Conservation (phyloP, 2,113 vertebrate genomes). For the Proteles cristata region DNA sequence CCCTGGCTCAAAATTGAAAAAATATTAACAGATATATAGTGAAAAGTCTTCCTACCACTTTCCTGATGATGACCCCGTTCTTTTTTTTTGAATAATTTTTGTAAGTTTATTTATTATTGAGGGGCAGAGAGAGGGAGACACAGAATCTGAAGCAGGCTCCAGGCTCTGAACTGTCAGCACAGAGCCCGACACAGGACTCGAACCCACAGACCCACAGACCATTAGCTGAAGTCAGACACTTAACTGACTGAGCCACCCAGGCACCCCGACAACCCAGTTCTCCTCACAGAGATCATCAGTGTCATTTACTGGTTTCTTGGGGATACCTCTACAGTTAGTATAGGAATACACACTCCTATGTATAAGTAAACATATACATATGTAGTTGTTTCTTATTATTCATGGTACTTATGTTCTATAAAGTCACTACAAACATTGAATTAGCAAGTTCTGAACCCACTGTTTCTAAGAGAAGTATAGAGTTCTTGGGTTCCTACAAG, state of each 20-base stretch:
- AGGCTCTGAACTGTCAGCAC: too few relatives aligned
- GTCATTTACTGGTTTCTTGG: not conserved
- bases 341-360: not conserved
- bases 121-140: too few relatives aligned
- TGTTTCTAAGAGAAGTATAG: not conserved
- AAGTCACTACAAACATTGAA: not conserved
- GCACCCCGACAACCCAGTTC: not conserved
- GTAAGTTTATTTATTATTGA: too few relatives aligned
- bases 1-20: not conserved
- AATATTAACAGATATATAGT: not conserved
- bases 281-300: not conserved
- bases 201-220: too few relatives aligned
- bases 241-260: too few relatives aligned
- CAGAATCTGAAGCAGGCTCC: too few relatives aligned
- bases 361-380: not conserved
- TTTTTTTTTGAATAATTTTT: too few relatives aligned
- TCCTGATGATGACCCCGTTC: not conserved
- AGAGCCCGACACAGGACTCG: too few relatives aligned
- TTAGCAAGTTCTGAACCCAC: not conserved
- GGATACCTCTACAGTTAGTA: not conserved
- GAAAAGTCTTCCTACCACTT: not conserved
- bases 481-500: not conserved
- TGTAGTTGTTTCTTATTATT: not conserved
- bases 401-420: not conserved
- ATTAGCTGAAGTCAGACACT: too few relatives aligned